phyloP scores from a whole-genome alignment of 2,888 invertebrate genomes.

The Cephus nigrinus region DNA sequence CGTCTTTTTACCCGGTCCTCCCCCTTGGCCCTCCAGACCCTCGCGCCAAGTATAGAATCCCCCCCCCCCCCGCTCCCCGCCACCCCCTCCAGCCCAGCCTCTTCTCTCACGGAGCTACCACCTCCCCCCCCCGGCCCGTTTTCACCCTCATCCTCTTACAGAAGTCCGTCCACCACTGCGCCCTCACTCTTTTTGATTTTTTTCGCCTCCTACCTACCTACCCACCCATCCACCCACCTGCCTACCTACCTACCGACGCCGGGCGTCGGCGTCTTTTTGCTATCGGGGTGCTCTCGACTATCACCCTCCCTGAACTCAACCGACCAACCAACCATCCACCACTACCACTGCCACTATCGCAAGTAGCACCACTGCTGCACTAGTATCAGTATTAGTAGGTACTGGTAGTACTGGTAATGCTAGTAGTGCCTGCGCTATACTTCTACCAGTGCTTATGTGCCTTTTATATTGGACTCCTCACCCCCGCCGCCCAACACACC shows the following conservation, averaged over 20 bases:
- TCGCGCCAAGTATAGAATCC: not conserved
- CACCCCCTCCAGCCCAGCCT: too few relatives aligned
- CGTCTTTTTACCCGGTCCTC: constrained; percentile 40
- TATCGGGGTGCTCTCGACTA: constrained; percentile 55
- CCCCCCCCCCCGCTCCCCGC: not conserved
- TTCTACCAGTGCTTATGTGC: too few relatives aligned
- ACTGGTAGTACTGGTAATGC: too few relatives aligned
- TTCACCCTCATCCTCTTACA: constrained; percentile 25
- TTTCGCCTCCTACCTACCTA: constrained; percentile 26
- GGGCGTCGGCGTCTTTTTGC: constrained; percentile 56
- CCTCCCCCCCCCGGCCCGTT: constrained; percentile 21
- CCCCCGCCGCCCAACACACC: too few relatives aligned
- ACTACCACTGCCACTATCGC: constrained; percentile 11
- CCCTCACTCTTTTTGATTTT: constrained; percentile 22
- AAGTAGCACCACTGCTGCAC: too few relatives aligned
- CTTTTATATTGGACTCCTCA: too few relatives aligned
- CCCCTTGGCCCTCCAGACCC: constrained; percentile 14
- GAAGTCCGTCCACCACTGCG: constrained; percentile 10
- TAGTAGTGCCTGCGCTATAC: too few relatives aligned
- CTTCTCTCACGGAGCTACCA: constrained; percentile 1
- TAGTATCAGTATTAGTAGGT: too few relatives aligned
- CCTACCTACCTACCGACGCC: constrained; percentile 42
- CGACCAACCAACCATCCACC: constrained; percentile 15
- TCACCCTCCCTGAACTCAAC: constrained; percentile 49
- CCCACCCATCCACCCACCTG: constrained; percentile 17